Evolutionary conservation across 2,797 vertebrate genomes (phyloP).

Genomic region (Setipinna tenuifilis): DNA sequence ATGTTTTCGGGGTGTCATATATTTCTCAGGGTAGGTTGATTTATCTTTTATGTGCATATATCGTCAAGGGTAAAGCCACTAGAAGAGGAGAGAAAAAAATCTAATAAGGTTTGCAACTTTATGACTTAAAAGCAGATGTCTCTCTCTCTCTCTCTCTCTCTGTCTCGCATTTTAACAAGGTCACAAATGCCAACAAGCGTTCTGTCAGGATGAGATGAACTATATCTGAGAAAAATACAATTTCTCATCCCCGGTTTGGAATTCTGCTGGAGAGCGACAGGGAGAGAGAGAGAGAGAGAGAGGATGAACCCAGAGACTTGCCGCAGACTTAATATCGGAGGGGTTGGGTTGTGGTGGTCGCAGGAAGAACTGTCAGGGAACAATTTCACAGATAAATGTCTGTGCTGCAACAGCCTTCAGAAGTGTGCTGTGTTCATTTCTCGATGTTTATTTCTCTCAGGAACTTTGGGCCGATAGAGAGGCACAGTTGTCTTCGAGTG

Average conservation of each 20-base stretch:
- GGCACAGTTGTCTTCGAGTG: not conserved
- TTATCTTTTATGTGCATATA: constrained; percentile 63
- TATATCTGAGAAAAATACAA: constrained; percentile 64
- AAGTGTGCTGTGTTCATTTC: constrained; percentile 14
- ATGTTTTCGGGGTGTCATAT: constrained; percentile 56
- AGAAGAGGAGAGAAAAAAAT: constrained; percentile 38
- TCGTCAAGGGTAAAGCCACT: constrained; percentile 63
- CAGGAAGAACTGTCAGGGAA: constrained; percentile 59
- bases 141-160: constrained; percentile 70
- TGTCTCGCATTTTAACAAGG: constrained; percentile 72
- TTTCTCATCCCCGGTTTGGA: constrained; percentile 61
- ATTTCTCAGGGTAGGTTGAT: constrained; percentile 50
- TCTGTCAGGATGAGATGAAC: constrained; percentile 67
- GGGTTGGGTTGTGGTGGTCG: constrained; percentile 6
- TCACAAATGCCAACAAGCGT: constrained; percentile 70
- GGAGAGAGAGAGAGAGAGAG: constrained; percentile 12
- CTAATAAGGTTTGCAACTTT: constrained; percentile 56
- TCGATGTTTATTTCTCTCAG: not conserved
- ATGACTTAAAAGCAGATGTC: constrained; percentile 64
- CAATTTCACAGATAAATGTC: constrained; percentile 68
- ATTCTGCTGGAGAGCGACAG: constrained; percentile 28
- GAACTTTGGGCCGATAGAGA: not conserved
- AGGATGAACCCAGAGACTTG: constrained; percentile 41
- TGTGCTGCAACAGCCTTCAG: constrained; percentile 63
- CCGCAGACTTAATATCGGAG: constrained; percentile 48